Base-by-base conservation (phyloP, 2,797 vertebrate species). In the Malacoraja senta region DNA sequence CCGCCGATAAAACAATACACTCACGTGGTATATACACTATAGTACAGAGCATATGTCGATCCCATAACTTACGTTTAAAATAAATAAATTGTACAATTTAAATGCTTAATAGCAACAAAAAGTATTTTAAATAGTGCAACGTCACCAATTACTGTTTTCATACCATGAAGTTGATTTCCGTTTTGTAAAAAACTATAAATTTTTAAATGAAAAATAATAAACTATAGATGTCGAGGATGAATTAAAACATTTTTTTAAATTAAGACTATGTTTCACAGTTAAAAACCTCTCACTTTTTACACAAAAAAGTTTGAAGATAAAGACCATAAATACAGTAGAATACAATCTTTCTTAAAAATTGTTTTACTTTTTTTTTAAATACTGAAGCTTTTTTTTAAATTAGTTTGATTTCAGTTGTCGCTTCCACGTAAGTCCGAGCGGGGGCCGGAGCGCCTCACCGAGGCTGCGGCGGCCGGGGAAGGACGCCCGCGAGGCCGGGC, bases 401-500 rank as follows among this genome's bases (percentile, higher is more conserved):
- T 91, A 2, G 35, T 24, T 91, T 35, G 61, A 68, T 68, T 90
- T 83, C 26, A 35, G 35, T 83, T 35, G 29, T 6, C 68, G 61
- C 65, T 90, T 90, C 80, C 88, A 94, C 95, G 94, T 93, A 93
- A 93, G 95, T 93, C 94, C 95, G 94, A 93, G 95, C 94, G 24
- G 65, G 32, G 93, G 93, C 93, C 94, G 61, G 35, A 77, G 90
- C 94, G 93, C 95, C 96, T 99, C 98, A 98, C 96, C 98, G 98
- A 93, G 98, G 98, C 96, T 98, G 98, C 4, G 97, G 95, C 0
- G 98, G 97, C 95, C 98, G 97, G 71, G 98, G 95, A 58, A 99
- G 96, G 93, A 98, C 98, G 17, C 98, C 98, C 79, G 98, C 96
- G 95, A 99, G 97, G 17, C 98, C 97, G 94, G 98, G 97, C 90